Evolutionary conservation across 2,888 invertebrate genomes (phyloP), one percentile per base, ranked within the genome.

Genomic region (Villa cingulata): DNA sequence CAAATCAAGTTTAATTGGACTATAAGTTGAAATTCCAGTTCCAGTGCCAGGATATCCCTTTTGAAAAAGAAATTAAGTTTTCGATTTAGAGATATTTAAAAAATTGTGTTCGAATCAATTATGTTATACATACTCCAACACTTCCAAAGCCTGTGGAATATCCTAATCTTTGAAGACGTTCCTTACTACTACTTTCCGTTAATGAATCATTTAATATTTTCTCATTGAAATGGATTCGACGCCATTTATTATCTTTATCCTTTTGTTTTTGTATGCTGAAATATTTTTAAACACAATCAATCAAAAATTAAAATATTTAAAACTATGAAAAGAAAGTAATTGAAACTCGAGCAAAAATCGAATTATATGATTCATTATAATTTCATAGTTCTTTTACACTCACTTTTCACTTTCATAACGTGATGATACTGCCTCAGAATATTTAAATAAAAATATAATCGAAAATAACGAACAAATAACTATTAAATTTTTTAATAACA

Each of bases 1-100:
- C 1, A 88, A 71, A 59, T 88, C 88, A 45, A 88, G 77, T 70
- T 86, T 87, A 50, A 84, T 72, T 0, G 86, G 85, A 2, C 79
- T 79, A 56, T 85, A 83, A 15, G 78, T 67, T 1, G 83, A 81
- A 14, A 75, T 65, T 5, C 70, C 70, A 16, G 67, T 66, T 15
- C 65, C 66, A 38, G 63, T 63, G 32, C 55, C 43, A 20, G 69
- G 67, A 55, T 71, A 72, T 10, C 58, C 71, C 72, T 68, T 2
- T 15, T 36, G 16, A 19, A 14, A 19, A 15, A 17, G 15, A 12
- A 37, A 38, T 34, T 29, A 15, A 17, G 20, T 34, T 43, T 6
- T 15, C 20, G 14, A 41, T 19, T 10, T 2, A 29, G 19, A 4
- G 36, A 37, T 17, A 18, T 2, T 1, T 41, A 18, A 16, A 18